Percentiles rank a stretch among this genome's conserved stretches.
Evolutionary conservation across 2,113 vertebrate genomes (phyloP).

Genomic region (Neotoma lepida): DNA sequence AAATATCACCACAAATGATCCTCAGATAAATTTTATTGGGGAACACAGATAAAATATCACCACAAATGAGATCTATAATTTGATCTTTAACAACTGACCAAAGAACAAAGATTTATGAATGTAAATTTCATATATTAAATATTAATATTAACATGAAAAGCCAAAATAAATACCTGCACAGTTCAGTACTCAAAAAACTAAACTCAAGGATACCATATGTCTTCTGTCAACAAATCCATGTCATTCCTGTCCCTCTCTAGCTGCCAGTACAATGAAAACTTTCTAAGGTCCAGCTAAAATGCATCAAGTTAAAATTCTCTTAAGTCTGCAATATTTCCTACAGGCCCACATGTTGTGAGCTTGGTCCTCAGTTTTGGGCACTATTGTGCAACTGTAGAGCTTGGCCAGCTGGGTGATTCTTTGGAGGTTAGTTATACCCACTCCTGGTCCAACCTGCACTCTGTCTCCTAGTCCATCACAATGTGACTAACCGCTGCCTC

Average conservation of each 20-base stretch:
- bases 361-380: neutral
- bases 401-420: neutral
- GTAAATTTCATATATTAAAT: neutral
- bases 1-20: too few relatives aligned
- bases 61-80: neutral
- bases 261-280: neutral
- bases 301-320: neutral
- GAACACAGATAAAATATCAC: too few relatives aligned
- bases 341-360: neutral
- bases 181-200: neutral
- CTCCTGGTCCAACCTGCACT: neutral
- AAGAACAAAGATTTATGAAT: neutral
- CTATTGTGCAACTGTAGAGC: neutral
- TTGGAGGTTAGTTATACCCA: neutral
- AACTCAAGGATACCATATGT: neutral
- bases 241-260: neutral
- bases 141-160: conserved; percentile 19
- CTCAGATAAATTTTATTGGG: too few relatives aligned
- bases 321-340: neutral
- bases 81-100: neutral
- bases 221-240: neutral
- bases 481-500: neutral
- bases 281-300: neutral
- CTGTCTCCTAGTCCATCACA: neutral
- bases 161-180: neutral